Evolutionary conservation across 2,888 invertebrate genomes (phyloP).

Genomic region (Drosophila neonasuta): DNA sequence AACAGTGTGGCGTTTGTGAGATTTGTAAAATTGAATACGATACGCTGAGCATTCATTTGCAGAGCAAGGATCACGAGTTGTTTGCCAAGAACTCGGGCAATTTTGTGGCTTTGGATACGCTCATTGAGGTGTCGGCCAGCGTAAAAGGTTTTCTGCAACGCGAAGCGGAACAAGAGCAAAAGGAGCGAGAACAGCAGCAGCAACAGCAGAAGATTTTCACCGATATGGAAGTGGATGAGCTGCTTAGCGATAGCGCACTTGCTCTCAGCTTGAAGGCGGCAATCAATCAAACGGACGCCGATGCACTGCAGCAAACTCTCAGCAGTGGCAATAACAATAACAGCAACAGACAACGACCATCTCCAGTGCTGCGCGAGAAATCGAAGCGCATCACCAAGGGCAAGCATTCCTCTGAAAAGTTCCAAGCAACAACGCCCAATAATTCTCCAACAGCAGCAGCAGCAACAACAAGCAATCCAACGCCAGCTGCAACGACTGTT

Average conservation of each 20-base stretch:
- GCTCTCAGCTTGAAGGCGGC: conserved; percentile 26
- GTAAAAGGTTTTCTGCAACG: conserved; percentile 87
- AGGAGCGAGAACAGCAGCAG: conserved; percentile 57
- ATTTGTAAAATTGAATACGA: conserved; percentile 90
- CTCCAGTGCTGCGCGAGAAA: conserved; percentile 77
- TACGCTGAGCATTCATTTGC: conserved; percentile 87
- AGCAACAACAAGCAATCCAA: neutral
- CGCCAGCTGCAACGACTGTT: conserved; percentile 8
- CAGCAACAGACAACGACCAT: conserved; percentile 48
- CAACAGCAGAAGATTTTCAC: conserved; percentile 57
- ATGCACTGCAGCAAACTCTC: conserved; percentile 41
- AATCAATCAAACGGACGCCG: conserved; percentile 17
- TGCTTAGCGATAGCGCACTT: conserved; percentile 54
- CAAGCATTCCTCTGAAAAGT: conserved; percentile 79
- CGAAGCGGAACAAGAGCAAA: conserved; percentile 82
- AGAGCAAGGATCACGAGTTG: conserved; percentile 88
- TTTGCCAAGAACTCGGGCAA: conserved; percentile 89
- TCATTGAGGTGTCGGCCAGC: conserved; percentile 87
- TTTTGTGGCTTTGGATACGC: conserved; percentile 88
- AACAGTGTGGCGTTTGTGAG: conserved; percentile 89
- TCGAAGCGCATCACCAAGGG: conserved; percentile 79
- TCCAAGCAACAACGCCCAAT: conserved; percentile 55
- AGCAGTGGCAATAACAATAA: conserved; percentile 69
- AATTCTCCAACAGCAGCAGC: conserved; percentile 12
- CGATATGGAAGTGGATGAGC: conserved; percentile 78